A percentile compares a stretch with the other conserved stretches of the same genome.
Conservation (phyloP, 2,888 invertebrate genomes). For the Actias luna region DNA sequence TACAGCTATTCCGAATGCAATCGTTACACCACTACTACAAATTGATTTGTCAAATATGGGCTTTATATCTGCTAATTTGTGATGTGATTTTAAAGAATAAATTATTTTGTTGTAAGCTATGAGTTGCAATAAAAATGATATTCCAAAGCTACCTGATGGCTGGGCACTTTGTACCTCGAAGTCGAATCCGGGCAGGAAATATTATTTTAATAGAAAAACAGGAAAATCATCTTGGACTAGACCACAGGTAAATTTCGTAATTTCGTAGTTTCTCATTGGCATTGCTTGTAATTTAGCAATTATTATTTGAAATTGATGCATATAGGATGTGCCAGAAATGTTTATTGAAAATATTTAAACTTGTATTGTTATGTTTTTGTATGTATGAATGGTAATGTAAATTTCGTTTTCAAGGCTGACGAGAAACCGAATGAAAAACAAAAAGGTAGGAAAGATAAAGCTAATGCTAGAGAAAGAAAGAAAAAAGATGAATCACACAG, state of each 20-base stretch:
- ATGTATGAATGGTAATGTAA: too few species aligned
- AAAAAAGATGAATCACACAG: constrained; percentile 49
- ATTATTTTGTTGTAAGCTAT: constrained; percentile 42
- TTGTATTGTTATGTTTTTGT: not conserved
- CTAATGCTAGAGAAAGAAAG: constrained; percentile 41
- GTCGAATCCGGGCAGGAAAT: constrained; percentile 69
- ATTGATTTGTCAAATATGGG: constrained; percentile 40
- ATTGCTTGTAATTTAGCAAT: not conserved
- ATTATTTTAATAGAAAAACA: constrained; percentile 74
- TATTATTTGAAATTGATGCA: not conserved
- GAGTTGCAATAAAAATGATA: constrained; percentile 60
- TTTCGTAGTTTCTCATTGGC: constrained; percentile 21
- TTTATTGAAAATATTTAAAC: not conserved
- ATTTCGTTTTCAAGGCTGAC: constrained; percentile 49
- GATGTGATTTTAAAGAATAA: constrained; percentile 40
- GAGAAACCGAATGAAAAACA: constrained; percentile 44
- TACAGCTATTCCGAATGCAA: too few species aligned
- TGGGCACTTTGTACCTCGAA: constrained; percentile 73
- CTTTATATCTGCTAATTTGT: constrained; percentile 27
- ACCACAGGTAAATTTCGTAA: constrained; percentile 64
- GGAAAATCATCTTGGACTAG: constrained; percentile 74
- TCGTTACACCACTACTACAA: constrained; percentile 18
- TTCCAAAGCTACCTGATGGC: constrained; percentile 70
- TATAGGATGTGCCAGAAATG: not conserved
- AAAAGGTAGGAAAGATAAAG: constrained; percentile 47